Conservation (phyloP, 1,140 invertebrate species). For the Cyclina sinensis region DNA sequence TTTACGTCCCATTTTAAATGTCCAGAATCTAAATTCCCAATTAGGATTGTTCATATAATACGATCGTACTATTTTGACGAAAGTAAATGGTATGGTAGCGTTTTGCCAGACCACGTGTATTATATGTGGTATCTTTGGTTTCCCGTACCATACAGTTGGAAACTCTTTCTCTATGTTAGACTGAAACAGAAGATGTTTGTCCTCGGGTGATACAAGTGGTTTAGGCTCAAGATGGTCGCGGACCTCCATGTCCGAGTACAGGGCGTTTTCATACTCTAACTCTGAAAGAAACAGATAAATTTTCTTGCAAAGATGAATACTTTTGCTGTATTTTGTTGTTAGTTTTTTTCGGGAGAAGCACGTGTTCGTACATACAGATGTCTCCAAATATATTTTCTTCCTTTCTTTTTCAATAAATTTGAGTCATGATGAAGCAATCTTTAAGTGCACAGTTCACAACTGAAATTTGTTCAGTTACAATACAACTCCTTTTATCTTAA, state of each 20-base stretch:
- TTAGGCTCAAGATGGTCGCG: background rate
- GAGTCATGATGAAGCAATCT: no score
- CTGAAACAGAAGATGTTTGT: background rate
- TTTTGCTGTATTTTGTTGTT: no score
- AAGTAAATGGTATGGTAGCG: background rate
- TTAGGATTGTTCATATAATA: slow-evolving; percentile 68
- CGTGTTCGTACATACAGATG: no score
- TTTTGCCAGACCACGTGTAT: background rate
- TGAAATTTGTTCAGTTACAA: no score
- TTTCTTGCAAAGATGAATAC: no score
- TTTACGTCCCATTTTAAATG: slow-evolving; percentile 68
- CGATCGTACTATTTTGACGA: background rate
- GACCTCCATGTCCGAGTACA: background rate
- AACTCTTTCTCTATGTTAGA: background rate
- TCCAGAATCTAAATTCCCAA: slow-evolving; percentile 83
- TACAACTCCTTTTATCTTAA: no score
- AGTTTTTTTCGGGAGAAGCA: no score
- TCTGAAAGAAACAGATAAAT: background rate
- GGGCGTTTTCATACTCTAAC: background rate
- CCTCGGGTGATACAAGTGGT: background rate
- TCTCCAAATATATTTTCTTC: no score
- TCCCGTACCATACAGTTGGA: background rate
- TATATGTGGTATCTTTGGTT: slow-evolving; percentile 18
- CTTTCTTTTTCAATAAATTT: no score
- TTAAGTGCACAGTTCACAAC: no score